Conservation (phyloP, 37 sponge, comb jelly and placozoan genomes). For the Ianthella basta region DNA sequence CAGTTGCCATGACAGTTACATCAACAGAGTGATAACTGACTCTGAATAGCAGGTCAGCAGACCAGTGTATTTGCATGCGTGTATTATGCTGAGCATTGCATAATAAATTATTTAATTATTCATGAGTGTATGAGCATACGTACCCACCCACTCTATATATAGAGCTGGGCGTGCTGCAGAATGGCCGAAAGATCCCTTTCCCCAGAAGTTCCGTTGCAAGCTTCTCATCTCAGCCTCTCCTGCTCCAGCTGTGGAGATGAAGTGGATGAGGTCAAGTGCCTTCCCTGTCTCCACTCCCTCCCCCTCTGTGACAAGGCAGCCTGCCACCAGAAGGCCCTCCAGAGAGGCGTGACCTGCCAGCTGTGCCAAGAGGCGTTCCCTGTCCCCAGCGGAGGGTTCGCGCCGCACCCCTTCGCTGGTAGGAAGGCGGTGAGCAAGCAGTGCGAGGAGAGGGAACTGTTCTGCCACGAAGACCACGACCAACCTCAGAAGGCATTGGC, state of each 20-base stretch:
- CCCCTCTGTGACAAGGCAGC: conserved; percentile 1
- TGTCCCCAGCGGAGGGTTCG: not conserved
- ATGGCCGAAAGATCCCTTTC: too few relatives aligned
- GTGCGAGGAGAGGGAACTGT: not conserved
- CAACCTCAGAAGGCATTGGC: not conserved
- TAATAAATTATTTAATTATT: too few relatives aligned
- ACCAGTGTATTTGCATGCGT: too few relatives aligned
- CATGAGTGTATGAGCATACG: too few relatives aligned
- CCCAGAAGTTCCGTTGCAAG: not conserved
- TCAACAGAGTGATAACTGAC: too few relatives aligned
- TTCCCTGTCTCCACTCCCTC: conserved; percentile 30
- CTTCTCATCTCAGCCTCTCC: not conserved
- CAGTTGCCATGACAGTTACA: too few relatives aligned
- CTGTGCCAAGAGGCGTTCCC: not conserved
- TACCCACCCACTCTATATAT: too few relatives aligned
- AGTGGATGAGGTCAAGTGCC: not conserved
- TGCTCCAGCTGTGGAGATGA: conserved; percentile 8
- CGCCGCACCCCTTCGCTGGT: not conserved
- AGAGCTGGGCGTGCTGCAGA: too few relatives aligned
- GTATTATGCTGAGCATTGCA: too few relatives aligned
- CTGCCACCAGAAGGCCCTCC: not conserved
- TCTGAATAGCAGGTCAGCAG: too few relatives aligned
- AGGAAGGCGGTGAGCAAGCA: conserved; percentile 1
- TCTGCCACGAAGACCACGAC: conserved; percentile 24
- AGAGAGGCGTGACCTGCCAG: not conserved